Evolutionary conservation across 2,888 invertebrate genomes (phyloP).

Genomic region (Poecilobothrus nobilitatus): DNA sequence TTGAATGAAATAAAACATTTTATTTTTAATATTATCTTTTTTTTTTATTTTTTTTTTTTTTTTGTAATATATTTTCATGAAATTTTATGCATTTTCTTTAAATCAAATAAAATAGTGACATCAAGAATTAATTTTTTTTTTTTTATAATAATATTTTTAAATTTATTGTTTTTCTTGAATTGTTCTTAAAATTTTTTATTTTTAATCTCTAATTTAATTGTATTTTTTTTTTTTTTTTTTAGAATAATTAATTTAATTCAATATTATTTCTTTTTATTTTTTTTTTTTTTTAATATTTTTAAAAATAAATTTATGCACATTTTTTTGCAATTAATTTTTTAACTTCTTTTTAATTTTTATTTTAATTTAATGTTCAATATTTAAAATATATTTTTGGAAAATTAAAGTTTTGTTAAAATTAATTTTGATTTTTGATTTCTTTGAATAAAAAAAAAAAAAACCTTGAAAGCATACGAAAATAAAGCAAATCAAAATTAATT

Average conservation of each 20-base stretch:
- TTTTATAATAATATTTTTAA: not conserved
- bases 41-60: not conserved
- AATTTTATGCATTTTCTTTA: slow-evolving; percentile 2
- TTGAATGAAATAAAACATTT: too few species aligned
- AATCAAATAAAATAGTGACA: not conserved
- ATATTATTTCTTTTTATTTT: not conserved
- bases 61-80: not conserved
- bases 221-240: not conserved
- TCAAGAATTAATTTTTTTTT: not conserved
- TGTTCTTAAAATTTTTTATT: not conserved
- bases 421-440: too few species aligned
- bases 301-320: not conserved
- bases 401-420: too few species aligned
- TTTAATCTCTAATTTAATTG: not conserved
- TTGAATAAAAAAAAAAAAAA: too few species aligned
- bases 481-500: too few species aligned
- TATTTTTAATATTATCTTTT: too few species aligned
- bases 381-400: too few species aligned
- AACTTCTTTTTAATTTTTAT: too few species aligned
- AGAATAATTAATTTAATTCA: not conserved
- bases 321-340: not conserved
- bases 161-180: not conserved
- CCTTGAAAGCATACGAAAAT: too few species aligned
- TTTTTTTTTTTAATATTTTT: not conserved
- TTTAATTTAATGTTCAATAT: too few species aligned